Conservation (phyloP, 2,888 invertebrate genomes). For the Odontothrips loti region DNA sequence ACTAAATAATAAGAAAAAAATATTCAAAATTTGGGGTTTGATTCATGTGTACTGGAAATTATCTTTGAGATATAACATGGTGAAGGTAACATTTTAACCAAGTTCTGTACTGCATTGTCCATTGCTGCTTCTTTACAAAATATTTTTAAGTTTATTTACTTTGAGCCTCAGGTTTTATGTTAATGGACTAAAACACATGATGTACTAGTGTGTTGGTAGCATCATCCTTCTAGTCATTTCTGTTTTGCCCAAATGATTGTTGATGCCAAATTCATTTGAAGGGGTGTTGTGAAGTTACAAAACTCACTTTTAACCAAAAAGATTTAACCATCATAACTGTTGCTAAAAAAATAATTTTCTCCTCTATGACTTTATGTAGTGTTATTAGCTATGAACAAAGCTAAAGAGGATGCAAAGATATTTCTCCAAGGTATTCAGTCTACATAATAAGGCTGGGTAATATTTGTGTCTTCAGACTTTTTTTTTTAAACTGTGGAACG, state of each 20-base stretch:
- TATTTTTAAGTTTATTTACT: not conserved
- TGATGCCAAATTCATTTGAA: conserved; percentile 7
- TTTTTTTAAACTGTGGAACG: too few species aligned
- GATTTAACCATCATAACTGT: not conserved
- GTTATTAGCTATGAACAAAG: too few species aligned
- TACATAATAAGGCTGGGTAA: too few species aligned
- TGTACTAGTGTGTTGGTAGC: not conserved
- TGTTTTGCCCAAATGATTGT: conserved; percentile 20
- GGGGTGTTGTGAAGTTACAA: not conserved
- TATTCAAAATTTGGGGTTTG: too few species aligned
- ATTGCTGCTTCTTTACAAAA: not conserved
- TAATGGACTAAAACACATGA: not conserved
- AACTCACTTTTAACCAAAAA: not conserved
- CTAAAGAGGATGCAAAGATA: too few species aligned
- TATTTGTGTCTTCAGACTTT: too few species aligned
- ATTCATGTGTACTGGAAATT: not conserved
- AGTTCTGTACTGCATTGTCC: not conserved
- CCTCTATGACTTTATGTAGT: too few species aligned
- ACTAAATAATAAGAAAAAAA: too few species aligned
- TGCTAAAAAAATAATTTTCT: not conserved
- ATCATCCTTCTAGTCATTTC: conserved; percentile 19
- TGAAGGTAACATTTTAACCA: conserved; percentile 17
- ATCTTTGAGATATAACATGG: not conserved
- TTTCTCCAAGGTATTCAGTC: too few species aligned
- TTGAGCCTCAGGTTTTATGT: not conserved